A percentile compares a stretch with the other conserved stretches of the same genome.
These are phyloP conservation scores for Cheilosia grossa DNA, from an alignment of 2,888 invertebrate genomes.

Conservation along the genomic window DNA sequence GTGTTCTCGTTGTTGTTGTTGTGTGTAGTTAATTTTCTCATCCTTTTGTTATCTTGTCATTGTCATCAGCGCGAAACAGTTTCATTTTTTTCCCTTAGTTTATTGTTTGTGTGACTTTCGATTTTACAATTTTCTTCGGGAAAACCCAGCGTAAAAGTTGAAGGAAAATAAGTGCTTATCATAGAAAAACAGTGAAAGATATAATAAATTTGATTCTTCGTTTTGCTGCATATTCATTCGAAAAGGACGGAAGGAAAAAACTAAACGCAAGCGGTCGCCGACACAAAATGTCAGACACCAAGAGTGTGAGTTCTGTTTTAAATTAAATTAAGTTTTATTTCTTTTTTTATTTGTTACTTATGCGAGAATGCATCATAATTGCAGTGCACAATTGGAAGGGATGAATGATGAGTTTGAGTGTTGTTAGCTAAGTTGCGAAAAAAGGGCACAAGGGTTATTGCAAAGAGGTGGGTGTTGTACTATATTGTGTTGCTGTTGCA, in stretches of 20 bases:
- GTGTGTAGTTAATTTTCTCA: constrained; percentile 68
- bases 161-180: constrained; percentile 2
- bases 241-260: constrained; percentile 23
- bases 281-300: constrained; percentile 71
- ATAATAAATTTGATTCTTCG: constrained; percentile 1
- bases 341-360: not conserved
- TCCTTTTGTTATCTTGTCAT: constrained; percentile 65
- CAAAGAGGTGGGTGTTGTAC: constrained; percentile 3
- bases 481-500: constrained; percentile 37
- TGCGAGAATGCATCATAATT: constrained; percentile 1
- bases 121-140: not conserved
- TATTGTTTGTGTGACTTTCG: constrained; percentile 18
- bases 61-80: constrained; percentile 52
- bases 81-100: constrained; percentile 38
- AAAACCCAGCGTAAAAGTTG: constrained; percentile 7
- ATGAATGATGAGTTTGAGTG: not conserved
- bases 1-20: constrained; percentile 68
- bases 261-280: constrained; percentile 30
- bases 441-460: constrained; percentile 16
- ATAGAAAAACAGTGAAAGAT: constrained; percentile 8
- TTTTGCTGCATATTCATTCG: constrained; percentile 29
- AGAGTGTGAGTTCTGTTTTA: constrained; percentile 60
- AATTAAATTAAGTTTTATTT: not conserved
- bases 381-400: not conserved
- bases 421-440: not conserved